Percentiles rank a stretch among this genome's conserved stretches.
Conservation (phyloP, 2,797 vertebrate species). For the Fistularia commersonii region DNA sequence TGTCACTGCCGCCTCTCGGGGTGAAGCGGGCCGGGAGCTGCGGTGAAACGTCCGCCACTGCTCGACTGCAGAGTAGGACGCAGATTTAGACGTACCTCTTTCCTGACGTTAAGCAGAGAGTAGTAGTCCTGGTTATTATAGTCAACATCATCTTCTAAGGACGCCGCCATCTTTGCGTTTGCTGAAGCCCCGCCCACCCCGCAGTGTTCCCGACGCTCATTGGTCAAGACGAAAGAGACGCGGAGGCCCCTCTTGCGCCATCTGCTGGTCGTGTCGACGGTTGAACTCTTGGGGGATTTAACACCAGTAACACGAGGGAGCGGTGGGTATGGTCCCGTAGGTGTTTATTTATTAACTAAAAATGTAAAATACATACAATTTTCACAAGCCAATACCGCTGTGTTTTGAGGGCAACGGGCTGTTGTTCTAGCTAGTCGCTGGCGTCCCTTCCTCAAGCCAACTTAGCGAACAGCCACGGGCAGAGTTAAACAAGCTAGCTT, state of each 20-base stretch:
- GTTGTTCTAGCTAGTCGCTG: too few species aligned
- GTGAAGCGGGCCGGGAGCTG: background rate
- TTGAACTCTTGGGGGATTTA: too few species aligned
- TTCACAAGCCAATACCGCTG: too few species aligned
- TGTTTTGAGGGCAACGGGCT: too few species aligned
- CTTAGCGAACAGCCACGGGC: too few species aligned
- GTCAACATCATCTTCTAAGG: constrained; percentile 84
- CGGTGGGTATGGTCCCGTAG: too few species aligned
- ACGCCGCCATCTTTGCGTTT: constrained; percentile 91
- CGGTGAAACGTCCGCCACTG: background rate
- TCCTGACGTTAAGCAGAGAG: constrained; percentile 90
- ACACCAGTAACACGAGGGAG: too few species aligned
- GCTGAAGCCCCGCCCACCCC: constrained; percentile 61
- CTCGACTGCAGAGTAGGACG: background rate
- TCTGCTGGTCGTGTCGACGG: constrained; percentile 25
- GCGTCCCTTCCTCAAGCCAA: too few species aligned
- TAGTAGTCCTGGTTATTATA: constrained; percentile 92
- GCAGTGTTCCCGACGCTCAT: constrained; percentile 38
- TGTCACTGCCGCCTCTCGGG: background rate
- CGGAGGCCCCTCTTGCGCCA: constrained; percentile 21
- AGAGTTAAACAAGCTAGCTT: too few species aligned
- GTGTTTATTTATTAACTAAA: too few species aligned
- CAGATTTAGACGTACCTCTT: constrained; percentile 80
- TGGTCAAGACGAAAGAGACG: constrained; percentile 28
- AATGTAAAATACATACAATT: too few species aligned